Base-by-base conservation (phyloP, 37 sponge, comb jelly and placozoan genomes). In the Chondrilla cf. caribensis region DNA sequence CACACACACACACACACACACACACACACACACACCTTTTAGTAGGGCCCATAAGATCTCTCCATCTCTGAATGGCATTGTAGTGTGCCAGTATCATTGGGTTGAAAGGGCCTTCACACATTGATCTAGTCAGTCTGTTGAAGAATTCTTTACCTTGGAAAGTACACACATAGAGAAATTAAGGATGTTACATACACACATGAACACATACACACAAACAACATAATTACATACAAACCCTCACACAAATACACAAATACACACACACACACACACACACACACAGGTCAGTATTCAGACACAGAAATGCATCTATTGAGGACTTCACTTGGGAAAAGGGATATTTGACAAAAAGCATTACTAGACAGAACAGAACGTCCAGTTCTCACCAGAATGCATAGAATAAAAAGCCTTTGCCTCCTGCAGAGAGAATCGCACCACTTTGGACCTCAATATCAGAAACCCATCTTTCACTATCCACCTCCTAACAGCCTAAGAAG, bases 21-120 rank as follows among this genome's bases (percentile, higher is more conserved):
- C 51, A 47, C 51, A 47, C 51, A 47, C 58, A 79, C 25, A 31
- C 35, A 58, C 58, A 81, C 54, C 81, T 42, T 58, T 87, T 93
- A 6, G 94, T 90, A 22, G 94, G 94, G 26, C 94, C 94, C 87
- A 93, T 93, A 29, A 93, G 83, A 8, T 65, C 76, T 57, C 94
- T 70, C 94, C 94, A 93, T 43, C 59, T 28, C 51, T 60, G 60
- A 25, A 93, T 75, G 29, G 93, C 90, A 83, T 64, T 42, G 1
- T 58, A 58, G 37, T 86, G 87, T 0, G 90, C 93, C 41, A 93
- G 77, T 3, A 93, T 65, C 80, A 90, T 70, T 7, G 88, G 81
- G 31, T 84, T 81, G 8, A 87, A 78, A 1, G 84, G 82, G 18
- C 84, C 88, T 81, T 58, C 80, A n/a, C 43, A 65, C 84, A 91